Evolutionary conservation across 30 jellyfish, hydroid and myxozoan genomes (phyloP), one percentile per base, ranked within the genome.

Genomic region (Chrysaora quinquecirrha): DNA sequence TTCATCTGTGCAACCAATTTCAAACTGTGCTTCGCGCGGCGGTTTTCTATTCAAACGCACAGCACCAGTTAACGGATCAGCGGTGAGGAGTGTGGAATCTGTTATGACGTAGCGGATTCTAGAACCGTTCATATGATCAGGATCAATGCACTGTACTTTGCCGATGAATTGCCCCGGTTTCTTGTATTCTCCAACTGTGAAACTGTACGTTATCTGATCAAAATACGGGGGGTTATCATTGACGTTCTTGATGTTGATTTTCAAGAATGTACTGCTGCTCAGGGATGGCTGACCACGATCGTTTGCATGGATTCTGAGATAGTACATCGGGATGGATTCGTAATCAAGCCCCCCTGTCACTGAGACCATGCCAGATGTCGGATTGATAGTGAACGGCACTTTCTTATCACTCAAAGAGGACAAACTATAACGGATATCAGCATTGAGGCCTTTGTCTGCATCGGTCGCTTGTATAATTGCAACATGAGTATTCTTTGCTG

Each of bases 201-300:
- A 94, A 25, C 74, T 43, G 82, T 80, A 89, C 0, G 62, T 34
- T 23, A 32, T 28, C 35, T 60, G 80, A 28, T 82, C 87, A 60
- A 95, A 95, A 3, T 25, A 34, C 1, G 99, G 99, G 28, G 90
- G 70, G 54, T 95, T 88, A 82, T 95, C 99, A 62, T 95, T 95
- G 81, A 88, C 96, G 49, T 95, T 88, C 68, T 19, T 1, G 29
- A 95, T 60, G 48, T 50, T 60, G 35, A 95, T 64, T 32, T 34
- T 35, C 47, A 95, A 71, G 64, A 84, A 78, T 22, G 97, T 89
- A 71, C 78, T 78, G 64, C 96, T 95, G 19, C 75, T 12, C n/a
- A 89, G 71, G 20, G 86, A 64, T 24, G 94, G 96, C 71, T 20
- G 47, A 16, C 99, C 99, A 4, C 71, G 70, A 71, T 95, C 99